These are phyloP conservation scores for Deilephila porcellus DNA, from an alignment of 2,888 invertebrate species.

Conservation along the genomic window DNA sequence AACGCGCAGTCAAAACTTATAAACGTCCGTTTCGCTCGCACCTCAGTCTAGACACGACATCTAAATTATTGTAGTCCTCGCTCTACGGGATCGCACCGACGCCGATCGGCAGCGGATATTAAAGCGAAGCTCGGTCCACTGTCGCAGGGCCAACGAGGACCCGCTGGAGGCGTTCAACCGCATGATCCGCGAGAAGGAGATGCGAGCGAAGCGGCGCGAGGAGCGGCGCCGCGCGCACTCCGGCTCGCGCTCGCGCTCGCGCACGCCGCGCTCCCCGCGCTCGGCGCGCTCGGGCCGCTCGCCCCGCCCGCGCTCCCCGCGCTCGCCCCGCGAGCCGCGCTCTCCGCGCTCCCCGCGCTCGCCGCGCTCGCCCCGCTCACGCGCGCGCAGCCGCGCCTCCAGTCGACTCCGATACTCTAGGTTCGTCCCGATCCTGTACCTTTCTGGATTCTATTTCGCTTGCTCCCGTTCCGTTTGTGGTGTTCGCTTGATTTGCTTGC, in stretches of 20 bases:
- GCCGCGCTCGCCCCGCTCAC: constrained; percentile 51
- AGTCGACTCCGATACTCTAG: constrained; percentile 76
- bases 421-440: constrained; percentile 55
- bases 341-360: constrained; percentile 47
- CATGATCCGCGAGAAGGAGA: constrained; percentile 93
- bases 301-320: constrained; percentile 74
- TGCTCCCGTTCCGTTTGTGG: constrained; percentile 22
- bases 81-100: neutral
- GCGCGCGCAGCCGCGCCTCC: constrained; percentile 67
- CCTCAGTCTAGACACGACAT: constrained; percentile 15
- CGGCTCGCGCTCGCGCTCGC: constrained; percentile 72
- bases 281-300: constrained; percentile 67
- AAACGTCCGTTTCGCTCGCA: constrained; percentile 33
- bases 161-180: constrained; percentile 94
- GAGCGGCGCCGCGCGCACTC: constrained; percentile 83
- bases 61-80: neutral
- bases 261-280: constrained; percentile 67
- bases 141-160: constrained; percentile 90
- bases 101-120: neutral
- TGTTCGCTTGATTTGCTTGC: constrained; percentile 14
- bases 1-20: neutral
- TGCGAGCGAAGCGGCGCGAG: constrained; percentile 87
- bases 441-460: neutral
- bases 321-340: constrained; percentile 69
- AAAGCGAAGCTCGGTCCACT: constrained; percentile 37